Evolutionary conservation across 2,888 invertebrate species (phyloP), one percentile per base, ranked within the genome.

Genomic region (Stictocephala bisonia): DNA sequence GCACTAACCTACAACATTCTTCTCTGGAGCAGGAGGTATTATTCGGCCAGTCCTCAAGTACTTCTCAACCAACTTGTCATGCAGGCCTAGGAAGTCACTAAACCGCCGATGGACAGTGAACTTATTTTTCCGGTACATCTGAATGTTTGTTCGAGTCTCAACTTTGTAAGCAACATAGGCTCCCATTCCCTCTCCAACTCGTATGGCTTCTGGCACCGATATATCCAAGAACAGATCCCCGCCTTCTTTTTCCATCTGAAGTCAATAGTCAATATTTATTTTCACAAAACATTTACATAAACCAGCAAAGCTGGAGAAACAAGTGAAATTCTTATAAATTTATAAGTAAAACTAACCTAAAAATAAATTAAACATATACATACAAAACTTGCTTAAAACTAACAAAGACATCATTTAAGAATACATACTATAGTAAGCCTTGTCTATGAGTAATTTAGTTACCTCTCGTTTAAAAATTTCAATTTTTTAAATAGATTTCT

Each of bases 11-110:
- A 98, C 90, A 79, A 98, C 94, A 86, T 94, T 97, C 85, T 99
- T 99, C 81, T 99, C 97, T 0, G 99, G 99, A 1, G 99, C 97
- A 0, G 97, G 96, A 9, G 99, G 99, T 81, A 99, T 96, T 77
- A 99, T 96, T 79, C 95, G 89, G 0, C 99, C 99, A 72, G 91
- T 89, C 77, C 94, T 90, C 72, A 96, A 87, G 86, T 99, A 97
- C 84, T 96, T 97, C 80, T 95, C 95, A 0, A 93, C 92, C 73
- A 99, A 85, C 83, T 99, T 96, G 80, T 96, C 95, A 84, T 99
- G 97, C 48, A 99, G 89, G 0, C 99, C 99, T 29, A 99, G 88
- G 84, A 99, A 99, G 84, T 99, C 99, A 82, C 98, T 98, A 84
- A 99, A 99, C 69, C 99, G 89, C 71, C 99, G 88, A 76, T 92